These are phyloP conservation scores for Rhinophrynus dorsalis DNA, from an alignment of 2,797 vertebrate species.

Conservation along the genomic window DNA sequence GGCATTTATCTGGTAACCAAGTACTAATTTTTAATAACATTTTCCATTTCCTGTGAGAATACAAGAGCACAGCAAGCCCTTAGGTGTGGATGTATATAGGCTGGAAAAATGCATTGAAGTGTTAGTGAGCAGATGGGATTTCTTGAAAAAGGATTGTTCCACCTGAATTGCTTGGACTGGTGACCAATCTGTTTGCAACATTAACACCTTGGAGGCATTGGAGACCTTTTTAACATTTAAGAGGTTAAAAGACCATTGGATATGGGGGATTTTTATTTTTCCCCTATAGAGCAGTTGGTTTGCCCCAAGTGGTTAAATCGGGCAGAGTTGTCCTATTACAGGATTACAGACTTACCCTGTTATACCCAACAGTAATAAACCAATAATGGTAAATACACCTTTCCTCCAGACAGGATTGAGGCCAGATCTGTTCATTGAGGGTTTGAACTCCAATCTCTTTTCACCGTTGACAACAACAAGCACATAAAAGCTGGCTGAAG, in stretches of 20 bases:
- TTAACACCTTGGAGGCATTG: too few species aligned
- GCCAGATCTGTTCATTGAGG: constrained; percentile 13
- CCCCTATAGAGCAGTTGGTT: too few species aligned
- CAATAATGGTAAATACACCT: background rate
- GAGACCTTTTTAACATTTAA: too few species aligned
- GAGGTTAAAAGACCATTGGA: too few species aligned
- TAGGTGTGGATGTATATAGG: background rate
- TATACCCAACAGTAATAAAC: too few species aligned
- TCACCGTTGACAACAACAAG: constrained; percentile 4
- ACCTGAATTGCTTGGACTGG: background rate
- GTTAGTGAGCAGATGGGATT: constrained; percentile 16
- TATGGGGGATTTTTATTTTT: too few species aligned
- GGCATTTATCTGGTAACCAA: too few species aligned
- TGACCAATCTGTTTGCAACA: background rate
- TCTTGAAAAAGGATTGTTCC: constrained; percentile 1
- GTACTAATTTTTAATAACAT: too few species aligned
- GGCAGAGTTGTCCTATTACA: too few species aligned
- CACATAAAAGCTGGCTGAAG: constrained; percentile 23
- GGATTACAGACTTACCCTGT: too few species aligned
- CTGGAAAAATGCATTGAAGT: background rate
- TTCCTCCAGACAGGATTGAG: background rate
- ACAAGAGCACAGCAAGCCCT: background rate
- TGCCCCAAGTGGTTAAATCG: too few species aligned
- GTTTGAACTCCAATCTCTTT: constrained; percentile 35
- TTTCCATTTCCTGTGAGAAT: too few species aligned